Conservation (phyloP, 2,113 vertebrate genomes). For the Callaeas wilsoni region DNA sequence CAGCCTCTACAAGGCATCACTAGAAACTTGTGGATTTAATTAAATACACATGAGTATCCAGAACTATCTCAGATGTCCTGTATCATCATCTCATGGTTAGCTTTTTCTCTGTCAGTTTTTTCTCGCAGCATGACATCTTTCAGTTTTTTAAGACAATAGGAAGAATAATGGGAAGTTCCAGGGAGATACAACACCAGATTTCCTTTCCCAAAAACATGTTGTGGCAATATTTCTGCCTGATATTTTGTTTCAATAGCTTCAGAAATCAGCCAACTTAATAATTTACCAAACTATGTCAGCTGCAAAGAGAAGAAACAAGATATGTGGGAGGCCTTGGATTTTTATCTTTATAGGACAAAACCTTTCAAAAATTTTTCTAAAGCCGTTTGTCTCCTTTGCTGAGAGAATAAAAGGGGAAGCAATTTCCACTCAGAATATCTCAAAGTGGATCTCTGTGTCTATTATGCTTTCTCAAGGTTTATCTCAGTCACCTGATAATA, state of each 20-base stretch:
- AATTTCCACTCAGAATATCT: slow-evolving; percentile 41
- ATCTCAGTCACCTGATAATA: slow-evolving; percentile 1
- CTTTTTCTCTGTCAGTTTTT: not conserved
- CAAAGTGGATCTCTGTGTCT: slow-evolving; percentile 10
- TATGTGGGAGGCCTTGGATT: slow-evolving; percentile 19
- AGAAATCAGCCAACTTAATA: not conserved
- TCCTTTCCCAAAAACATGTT: not conserved
- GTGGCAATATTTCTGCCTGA: not conserved
- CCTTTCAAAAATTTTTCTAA: not conserved
- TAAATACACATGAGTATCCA: not conserved
- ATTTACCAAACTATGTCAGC: not conserved
- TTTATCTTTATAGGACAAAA: slow-evolving; percentile 33
- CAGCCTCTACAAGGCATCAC: too few species aligned
- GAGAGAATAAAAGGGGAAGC: slow-evolving; percentile 15
- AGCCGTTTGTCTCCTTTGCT: not conserved
- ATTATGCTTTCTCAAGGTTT: slow-evolving; percentile 6
- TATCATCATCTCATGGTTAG: not conserved
- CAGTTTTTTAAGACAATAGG: not conserved
- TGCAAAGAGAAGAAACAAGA: not conserved
- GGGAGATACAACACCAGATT: not conserved
- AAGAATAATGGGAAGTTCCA: not conserved
- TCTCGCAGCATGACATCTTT: not conserved
- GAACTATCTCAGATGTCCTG: not conserved
- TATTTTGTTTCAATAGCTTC: not conserved
- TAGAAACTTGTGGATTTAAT: not conserved